Evolutionary conservation across 2,888 invertebrate genomes (phyloP).

Genomic region (Ceratothoa steindachneri): DNA sequence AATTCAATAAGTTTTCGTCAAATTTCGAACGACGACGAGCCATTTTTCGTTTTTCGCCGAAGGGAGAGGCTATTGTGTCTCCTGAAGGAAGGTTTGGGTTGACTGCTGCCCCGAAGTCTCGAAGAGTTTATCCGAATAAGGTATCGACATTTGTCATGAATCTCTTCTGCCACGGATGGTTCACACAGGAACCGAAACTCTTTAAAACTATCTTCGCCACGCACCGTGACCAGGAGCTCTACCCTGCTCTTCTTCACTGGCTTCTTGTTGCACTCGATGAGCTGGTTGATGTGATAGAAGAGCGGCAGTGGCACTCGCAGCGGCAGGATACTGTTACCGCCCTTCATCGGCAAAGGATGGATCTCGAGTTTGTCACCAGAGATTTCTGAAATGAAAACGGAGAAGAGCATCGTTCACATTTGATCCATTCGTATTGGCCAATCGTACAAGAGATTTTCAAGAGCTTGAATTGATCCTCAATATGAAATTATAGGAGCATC

Average conservation of each 20-base stretch:
- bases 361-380: slow-evolving; percentile 44
- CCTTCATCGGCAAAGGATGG: slow-evolving; percentile 33
- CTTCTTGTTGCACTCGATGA: slow-evolving; percentile 38
- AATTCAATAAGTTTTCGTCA: background rate
- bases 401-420: background rate
- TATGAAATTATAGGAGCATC: too few species aligned
- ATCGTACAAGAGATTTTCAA: too few species aligned
- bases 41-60: background rate
- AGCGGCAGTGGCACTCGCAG: slow-evolving; percentile 29
- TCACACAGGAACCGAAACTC: slow-evolving; percentile 42
- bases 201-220: slow-evolving; percentile 44
- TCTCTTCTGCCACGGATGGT: slow-evolving; percentile 29
- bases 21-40: background rate
- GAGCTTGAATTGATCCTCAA: too few species aligned
- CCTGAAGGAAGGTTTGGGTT: slow-evolving; percentile 25
- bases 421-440: too few species aligned
- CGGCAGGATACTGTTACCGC: slow-evolving; percentile 17
- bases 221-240: slow-evolving; percentile 35
- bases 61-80: slow-evolving; percentile 16
- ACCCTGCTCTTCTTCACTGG: slow-evolving; percentile 38
- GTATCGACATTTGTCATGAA: slow-evolving; percentile 35
- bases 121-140: slow-evolving; percentile 26
- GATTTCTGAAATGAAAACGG: slow-evolving; percentile 25
- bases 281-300: slow-evolving; percentile 30
- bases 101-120: slow-evolving; percentile 21